Percentiles rank a stretch among this genome's conserved stretches.
phyloP scores from a whole-genome alignment of 2,113 vertebrate species.

The Centropus bengalensis region DNA sequence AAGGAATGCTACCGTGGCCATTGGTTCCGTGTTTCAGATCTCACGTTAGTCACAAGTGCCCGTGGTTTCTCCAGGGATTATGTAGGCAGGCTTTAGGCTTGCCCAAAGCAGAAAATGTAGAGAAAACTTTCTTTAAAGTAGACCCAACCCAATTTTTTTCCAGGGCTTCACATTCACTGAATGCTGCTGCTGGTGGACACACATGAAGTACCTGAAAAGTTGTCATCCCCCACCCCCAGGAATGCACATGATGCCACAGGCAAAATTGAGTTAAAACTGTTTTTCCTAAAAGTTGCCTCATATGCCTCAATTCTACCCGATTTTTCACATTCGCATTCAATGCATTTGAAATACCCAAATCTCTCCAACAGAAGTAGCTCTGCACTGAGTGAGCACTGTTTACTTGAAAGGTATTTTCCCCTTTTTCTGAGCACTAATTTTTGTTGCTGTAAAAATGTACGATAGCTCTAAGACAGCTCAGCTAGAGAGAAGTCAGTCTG shows the following conservation, averaged over 20 bases:
- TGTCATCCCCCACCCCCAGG: too few relatives aligned
- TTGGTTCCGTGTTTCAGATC: neutral
- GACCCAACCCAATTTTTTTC: neutral
- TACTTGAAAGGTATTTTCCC: neutral
- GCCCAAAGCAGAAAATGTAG: neutral
- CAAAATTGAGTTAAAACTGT: rapidly evolving
- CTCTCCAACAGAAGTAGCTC: neutral
- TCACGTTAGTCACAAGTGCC: neutral
- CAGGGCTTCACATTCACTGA: neutral
- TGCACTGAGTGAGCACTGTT: neutral
- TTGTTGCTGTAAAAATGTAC: neutral
- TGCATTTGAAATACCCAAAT: neutral
- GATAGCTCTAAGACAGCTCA: neutral
- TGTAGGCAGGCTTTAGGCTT: neutral
- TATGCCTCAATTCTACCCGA: neutral
- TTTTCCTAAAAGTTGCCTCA: neutral
- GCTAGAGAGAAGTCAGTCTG: neutral
- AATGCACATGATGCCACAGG: neutral
- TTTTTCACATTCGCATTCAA: neutral
- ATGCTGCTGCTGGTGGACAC: neutral
- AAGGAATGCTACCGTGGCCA: neutral
- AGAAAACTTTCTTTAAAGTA: neutral
- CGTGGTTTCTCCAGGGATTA: neutral
- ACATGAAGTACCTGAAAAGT: rapidly evolving
- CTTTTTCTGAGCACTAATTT: neutral